Evolutionary conservation across 1,140 invertebrate genomes (phyloP).

Genomic region (Drosophila grimshawi): DNA sequence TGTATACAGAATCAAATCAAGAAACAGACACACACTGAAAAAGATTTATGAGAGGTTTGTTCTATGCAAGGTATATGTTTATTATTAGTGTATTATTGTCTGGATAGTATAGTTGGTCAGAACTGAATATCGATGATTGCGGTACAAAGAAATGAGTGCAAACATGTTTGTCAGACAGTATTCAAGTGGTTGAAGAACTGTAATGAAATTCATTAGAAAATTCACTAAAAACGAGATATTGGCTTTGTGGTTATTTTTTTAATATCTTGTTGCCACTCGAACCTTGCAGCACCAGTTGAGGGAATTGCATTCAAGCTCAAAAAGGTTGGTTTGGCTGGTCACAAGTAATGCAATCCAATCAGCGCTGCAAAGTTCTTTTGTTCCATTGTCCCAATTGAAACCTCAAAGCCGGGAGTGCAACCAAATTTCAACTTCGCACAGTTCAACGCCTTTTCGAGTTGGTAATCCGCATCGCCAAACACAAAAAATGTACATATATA

Average conservation of each 20-base stretch:
- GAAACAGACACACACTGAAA: no score
- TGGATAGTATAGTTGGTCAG: no score
- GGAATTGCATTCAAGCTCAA: background rate
- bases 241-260: background rate
- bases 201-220: background rate
- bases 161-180: no score
- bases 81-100: no score
- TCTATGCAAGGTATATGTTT: no score
- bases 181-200: no score
- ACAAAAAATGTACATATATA: conserved; percentile 25
- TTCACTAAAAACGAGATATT: conserved; percentile 1
- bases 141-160: no score
- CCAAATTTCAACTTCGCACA: conserved; percentile 45
- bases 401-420: conserved; percentile 43
- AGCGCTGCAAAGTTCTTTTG: conserved; percentile 26
- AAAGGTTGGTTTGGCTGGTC: background rate
- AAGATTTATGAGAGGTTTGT: no score
- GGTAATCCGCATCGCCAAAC: conserved; percentile 62
- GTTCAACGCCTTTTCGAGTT: conserved; percentile 57
- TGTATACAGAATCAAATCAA: conserved; percentile 4
- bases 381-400: conserved; percentile 63
- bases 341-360: conserved; percentile 44
- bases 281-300: background rate
- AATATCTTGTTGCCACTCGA: background rate
- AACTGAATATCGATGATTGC: no score